phyloP scores from a whole-genome alignment of 2,888 invertebrate species.

The Nomada ruficornis region DNA sequence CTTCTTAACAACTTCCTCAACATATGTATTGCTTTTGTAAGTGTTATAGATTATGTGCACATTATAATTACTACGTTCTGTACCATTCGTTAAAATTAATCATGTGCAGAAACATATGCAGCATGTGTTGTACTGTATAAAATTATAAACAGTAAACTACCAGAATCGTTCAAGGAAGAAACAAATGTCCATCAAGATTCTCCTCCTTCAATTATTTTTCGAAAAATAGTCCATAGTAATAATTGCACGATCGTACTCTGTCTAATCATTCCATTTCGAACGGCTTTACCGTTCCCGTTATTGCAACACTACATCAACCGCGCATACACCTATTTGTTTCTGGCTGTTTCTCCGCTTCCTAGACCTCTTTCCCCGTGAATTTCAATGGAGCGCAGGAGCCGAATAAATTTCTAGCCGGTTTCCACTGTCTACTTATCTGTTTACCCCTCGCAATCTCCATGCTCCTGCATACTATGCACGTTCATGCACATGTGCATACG shows the following conservation, averaged over 20 bases:
- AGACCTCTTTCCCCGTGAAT: not conserved
- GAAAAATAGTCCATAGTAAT: too few species aligned
- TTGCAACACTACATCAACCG: constrained; percentile 6
- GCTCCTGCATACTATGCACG: not conserved
- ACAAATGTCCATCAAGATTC: too few species aligned
- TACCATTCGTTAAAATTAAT: too few species aligned
- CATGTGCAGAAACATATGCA: too few species aligned
- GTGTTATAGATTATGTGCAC: too few species aligned
- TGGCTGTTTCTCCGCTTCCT: constrained; percentile 1
- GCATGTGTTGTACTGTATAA: too few species aligned
- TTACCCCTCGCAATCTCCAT: constrained; percentile 18
- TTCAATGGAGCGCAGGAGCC: not conserved
- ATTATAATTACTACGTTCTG: too few species aligned
- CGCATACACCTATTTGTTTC: constrained; percentile 6
- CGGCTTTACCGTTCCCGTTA: not conserved
- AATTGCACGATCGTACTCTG: not conserved
- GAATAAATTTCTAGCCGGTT: constrained; percentile 37
- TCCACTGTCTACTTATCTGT: constrained; percentile 29
- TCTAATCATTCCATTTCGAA: not conserved
- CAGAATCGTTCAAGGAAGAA: too few species aligned
- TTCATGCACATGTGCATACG: not conserved
- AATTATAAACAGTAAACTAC: too few species aligned
- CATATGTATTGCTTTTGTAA: too few species aligned
- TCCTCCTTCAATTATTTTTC: too few species aligned
- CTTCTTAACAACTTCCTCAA: too few species aligned